These are phyloP conservation scores for Mola mola DNA, from an alignment of 2,113 vertebrate species.

Conservation along the genomic window DNA sequence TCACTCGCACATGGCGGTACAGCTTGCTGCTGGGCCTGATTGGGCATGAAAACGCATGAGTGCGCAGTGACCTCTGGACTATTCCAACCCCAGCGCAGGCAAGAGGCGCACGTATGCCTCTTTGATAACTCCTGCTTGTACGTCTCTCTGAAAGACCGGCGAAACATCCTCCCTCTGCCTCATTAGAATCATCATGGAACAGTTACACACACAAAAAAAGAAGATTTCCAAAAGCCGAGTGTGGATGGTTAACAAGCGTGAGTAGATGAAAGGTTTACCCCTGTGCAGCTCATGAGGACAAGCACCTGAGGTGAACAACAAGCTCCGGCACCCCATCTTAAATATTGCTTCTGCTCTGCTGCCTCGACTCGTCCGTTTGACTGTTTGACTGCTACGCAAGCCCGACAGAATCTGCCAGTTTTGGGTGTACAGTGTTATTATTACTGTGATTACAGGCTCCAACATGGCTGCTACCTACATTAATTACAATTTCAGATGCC, in stretches of 20 bases:
- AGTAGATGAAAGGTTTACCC: slow-evolving; percentile 76
- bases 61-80: slow-evolving; percentile 56
- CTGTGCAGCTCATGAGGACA: slow-evolving; percentile 31
- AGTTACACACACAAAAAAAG: slow-evolving; percentile 34
- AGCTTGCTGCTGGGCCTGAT: slow-evolving; percentile 66
- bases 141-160: slow-evolving; percentile 31
- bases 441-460: not conserved
- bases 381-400: not conserved
- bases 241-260: slow-evolving; percentile 69
- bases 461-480: slow-evolving; percentile 6
- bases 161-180: slow-evolving; percentile 24
- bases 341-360: slow-evolving; percentile 1
- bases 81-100: slow-evolving; percentile 23
- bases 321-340: slow-evolving; percentile 14
- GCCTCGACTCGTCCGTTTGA: not conserved
- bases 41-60: slow-evolving; percentile 70
- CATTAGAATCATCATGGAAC: slow-evolving; percentile 50
- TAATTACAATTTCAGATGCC: slow-evolving; percentile 35
- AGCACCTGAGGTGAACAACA: slow-evolving; percentile 56
- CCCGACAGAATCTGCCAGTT: too few relatives aligned
- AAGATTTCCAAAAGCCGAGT: slow-evolving; percentile 53
- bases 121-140: slow-evolving; percentile 24
- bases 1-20: slow-evolving; percentile 51
- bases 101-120: slow-evolving; percentile 3
- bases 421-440: too few relatives aligned